Evolutionary conservation across 2,888 invertebrate genomes (phyloP).

Genomic region (Mythimna ferrago): DNA sequence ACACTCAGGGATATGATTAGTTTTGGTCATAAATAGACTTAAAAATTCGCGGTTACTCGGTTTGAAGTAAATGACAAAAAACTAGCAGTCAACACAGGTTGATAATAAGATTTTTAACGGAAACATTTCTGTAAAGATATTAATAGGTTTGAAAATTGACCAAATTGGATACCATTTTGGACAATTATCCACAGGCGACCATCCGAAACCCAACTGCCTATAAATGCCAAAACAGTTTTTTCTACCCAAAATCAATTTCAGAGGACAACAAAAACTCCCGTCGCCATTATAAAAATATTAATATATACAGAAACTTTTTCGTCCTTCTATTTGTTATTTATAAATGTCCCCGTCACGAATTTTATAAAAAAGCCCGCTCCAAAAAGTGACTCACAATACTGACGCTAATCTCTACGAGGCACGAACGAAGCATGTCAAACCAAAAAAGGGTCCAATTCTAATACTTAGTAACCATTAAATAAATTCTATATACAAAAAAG

Average conservation of each 20-base stretch:
- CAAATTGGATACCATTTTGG: slow-evolving; percentile 20
- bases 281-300: slow-evolving; percentile 78
- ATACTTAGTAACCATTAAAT: slow-evolving; percentile 89
- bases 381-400: slow-evolving; percentile 86
- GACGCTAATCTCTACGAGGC: slow-evolving; percentile 86
- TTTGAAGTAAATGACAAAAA: background rate
- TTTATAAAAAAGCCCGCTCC: slow-evolving; percentile 76
- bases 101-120: background rate
- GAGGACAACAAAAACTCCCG: slow-evolving; percentile 67
- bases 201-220: slow-evolving; percentile 30
- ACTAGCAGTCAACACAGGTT: background rate
- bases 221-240: slow-evolving; percentile 54
- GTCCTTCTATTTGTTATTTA: slow-evolving; percentile 85
- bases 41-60: background rate
- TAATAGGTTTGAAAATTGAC: slow-evolving; percentile 1
- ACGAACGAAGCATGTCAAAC: slow-evolving; percentile 82
- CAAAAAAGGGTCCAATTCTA: slow-evolving; percentile 84
- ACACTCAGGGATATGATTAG: background rate
- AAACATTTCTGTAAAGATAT: background rate
- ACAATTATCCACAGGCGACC: background rate
- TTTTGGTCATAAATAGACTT: background rate
- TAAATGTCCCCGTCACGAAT: slow-evolving; percentile 85
- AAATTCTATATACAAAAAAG: slow-evolving; percentile 83
- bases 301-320: slow-evolving; percentile 78
- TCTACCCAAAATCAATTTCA: slow-evolving; percentile 65